Conservation (phyloP, 2,888 invertebrate genomes). For the Barypeithes pellucidus region DNA sequence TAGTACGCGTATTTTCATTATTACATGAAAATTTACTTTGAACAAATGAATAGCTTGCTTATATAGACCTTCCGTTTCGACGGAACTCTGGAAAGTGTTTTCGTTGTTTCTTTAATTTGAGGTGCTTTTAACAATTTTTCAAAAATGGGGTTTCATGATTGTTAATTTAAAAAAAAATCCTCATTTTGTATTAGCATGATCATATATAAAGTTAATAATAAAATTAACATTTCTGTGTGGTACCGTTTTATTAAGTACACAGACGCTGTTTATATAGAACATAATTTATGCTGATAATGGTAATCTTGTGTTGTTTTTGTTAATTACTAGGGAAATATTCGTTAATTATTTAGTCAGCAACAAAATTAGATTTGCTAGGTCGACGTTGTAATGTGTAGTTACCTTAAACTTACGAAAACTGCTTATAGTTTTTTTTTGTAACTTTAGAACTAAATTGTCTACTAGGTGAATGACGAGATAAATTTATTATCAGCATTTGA, state of each 20-base stretch:
- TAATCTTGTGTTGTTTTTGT: conserved; percentile 37
- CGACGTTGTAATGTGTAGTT: conserved; percentile 1
- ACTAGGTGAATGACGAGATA: too few species aligned
- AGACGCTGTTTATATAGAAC: conserved; percentile 23
- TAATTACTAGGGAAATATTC: conserved; percentile 32
- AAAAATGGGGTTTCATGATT: too few species aligned
- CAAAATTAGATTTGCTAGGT: conserved; percentile 37
- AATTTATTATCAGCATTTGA: too few species aligned
- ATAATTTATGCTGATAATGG: conserved; percentile 44
- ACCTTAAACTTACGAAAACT: not conserved
- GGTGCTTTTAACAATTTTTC: too few species aligned
- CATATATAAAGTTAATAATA: conserved; percentile 9
- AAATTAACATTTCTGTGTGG: not conserved
- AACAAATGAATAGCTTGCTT: too few species aligned
- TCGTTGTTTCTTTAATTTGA: too few species aligned
- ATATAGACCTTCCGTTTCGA: too few species aligned
- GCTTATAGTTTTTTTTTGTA: not conserved
- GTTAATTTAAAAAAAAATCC: too few species aligned
- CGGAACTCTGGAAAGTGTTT: too few species aligned
- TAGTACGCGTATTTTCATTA: too few species aligned
- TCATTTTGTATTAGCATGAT: too few species aligned
- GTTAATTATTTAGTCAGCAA: conserved; percentile 34
- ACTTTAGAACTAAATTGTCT: not conserved
- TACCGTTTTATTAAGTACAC: conserved; percentile 21
- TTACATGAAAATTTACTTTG: too few species aligned